Evolutionary conservation across 1,140 invertebrate genomes (phyloP), one percentile per base, ranked within the genome.

Genomic region (Bombus impatiens): DNA sequence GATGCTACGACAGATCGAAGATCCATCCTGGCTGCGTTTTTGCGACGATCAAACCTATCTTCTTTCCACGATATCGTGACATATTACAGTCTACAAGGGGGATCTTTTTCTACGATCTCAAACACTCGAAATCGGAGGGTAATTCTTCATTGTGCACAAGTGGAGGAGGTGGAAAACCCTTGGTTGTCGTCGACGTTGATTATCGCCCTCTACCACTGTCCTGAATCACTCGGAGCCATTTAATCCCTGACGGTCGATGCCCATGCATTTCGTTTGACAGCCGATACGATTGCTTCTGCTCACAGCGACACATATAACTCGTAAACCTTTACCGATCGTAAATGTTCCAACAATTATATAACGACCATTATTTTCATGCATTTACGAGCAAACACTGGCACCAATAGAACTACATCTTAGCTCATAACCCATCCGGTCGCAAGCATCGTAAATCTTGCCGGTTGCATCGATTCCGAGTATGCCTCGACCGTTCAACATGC

Each of bases 221-320:
- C 57, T 77, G 80, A 87, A 89, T 89, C 88, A 89, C 79, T 65
- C 67, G 47, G 32, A 78, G 70, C 88, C 87, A 87, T 89, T 89
- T 89, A 87, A 87, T 80, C 76, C 53, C 13, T 57, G 87, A 88
- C 78, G 70, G 82, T 70, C 78, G 82, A 80, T 79, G 88, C 75
- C 71, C 65, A 53, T 81, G 88, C 77, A 71, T 86, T 84, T 80
- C 72, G 53, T 87, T 80, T 77, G 80, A 89, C 80, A 59, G 35
- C 53, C 65, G 70, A 57, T 53, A 71, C 71, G 77, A 89, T 89
- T 89, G 84, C 79, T 76, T 87, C 67, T 25, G 59, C 59, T 32
- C 18, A 10, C 72, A 37, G 25, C 65, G 78, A 78, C 67, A 32
- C 65, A 13, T 13, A 32, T 65, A 65, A 40, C 74, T 87, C 88